phyloP scores from a whole-genome alignment of 2,113 vertebrate species.

The Ardeotis arabs region DNA sequence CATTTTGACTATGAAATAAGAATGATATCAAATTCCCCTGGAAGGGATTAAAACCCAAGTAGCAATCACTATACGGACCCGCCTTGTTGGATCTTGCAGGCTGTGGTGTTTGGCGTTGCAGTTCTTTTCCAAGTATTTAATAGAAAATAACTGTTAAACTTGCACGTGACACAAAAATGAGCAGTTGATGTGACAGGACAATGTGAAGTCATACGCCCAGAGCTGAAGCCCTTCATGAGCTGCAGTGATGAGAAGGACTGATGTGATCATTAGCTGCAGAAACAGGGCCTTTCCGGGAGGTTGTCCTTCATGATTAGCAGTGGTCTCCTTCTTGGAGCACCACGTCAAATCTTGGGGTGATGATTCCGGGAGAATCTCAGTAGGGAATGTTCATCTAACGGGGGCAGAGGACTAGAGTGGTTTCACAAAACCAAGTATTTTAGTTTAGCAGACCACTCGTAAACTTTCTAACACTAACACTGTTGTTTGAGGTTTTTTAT shows the following conservation, averaged over 20 bases:
- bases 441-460: background rate
- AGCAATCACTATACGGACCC: background rate
- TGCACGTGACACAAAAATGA: background rate
- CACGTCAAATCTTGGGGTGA: background rate
- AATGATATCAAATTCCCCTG: background rate
- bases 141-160: background rate
- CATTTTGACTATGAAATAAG: background rate
- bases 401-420: background rate
- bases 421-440: background rate
- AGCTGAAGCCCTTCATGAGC: background rate
- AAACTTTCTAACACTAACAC: background rate
- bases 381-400: background rate
- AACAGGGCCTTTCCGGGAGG: background rate
- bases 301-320: background rate
- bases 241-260: background rate
- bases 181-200: background rate
- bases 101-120: background rate
- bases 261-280: background rate
- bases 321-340: background rate
- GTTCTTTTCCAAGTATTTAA: background rate
- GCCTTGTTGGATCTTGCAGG: background rate
- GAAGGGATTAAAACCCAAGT: background rate
- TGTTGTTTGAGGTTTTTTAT: too few species aligned
- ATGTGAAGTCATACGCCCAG: fast-evolving
- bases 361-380: background rate